Conservation (phyloP, 1,140 invertebrate species). For the Arctopsyche grandis region DNA sequence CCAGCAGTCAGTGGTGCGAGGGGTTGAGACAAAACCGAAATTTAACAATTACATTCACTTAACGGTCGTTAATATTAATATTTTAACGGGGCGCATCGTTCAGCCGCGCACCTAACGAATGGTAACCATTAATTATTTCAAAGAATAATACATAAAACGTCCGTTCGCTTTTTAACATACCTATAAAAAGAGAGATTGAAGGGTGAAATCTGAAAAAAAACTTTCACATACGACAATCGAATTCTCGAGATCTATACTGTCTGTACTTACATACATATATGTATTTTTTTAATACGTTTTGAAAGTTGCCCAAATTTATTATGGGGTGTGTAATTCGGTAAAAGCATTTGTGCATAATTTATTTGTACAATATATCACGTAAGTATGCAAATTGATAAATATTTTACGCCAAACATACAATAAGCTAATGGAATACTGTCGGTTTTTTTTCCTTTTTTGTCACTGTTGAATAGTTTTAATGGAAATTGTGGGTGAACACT, state of each 20-base stretch:
- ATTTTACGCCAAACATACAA: constrained; percentile 45
- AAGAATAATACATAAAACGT: constrained; percentile 38
- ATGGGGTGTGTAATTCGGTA: background rate
- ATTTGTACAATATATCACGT: constrained; percentile 42
- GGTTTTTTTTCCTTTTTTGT: constrained; percentile 6
- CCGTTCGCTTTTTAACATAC: constrained; percentile 22
- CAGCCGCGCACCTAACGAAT: constrained; percentile 39
- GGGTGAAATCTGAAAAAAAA: constrained; percentile 17
- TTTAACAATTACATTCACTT: constrained; percentile 49
- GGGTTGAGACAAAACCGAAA: constrained; percentile 42
- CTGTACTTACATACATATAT: background rate
- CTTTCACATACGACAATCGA: background rate
- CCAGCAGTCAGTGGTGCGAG: background rate
- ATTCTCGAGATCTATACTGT: background rate
- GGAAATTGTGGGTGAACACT: background rate
- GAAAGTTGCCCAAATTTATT: background rate
- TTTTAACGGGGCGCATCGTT: constrained; percentile 48
- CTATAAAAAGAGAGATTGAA: background rate
- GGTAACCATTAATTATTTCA: constrained; percentile 48
- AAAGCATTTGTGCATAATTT: constrained; percentile 39
- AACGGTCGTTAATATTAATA: constrained; percentile 48
- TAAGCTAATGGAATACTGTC: constrained; percentile 45
- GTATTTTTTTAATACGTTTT: background rate
- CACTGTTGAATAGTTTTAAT: constrained; percentile 12
- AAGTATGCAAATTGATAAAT: constrained; percentile 50